phyloP scores from a whole-genome alignment of 1,140 invertebrate genomes.

The Heliothis virescens region DNA sequence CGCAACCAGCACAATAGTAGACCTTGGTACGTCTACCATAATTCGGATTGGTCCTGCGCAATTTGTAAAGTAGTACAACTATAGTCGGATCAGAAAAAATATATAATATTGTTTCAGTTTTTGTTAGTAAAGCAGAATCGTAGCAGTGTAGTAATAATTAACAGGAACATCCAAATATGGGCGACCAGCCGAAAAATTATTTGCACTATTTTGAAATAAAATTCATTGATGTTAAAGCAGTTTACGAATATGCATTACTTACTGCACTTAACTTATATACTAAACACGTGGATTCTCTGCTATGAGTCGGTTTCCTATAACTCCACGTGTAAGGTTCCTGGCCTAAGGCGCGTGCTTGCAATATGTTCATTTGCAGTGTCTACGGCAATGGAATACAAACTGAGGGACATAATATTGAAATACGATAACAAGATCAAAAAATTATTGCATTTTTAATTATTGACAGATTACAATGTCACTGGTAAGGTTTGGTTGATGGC shows the following conservation, averaged over 20 bases:
- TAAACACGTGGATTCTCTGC: neutral
- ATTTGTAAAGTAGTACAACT: constrained; percentile 72
- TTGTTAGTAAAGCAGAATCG: too few species aligned
- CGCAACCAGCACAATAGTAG: constrained; percentile 70
- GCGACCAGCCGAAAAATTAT: too few species aligned
- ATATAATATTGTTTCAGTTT: too few species aligned
- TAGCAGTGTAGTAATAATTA: neutral
- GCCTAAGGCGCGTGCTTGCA: neutral
- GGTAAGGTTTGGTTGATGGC: too few species aligned
- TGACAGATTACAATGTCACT: too few species aligned
- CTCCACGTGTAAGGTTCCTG: neutral
- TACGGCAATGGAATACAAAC: neutral
- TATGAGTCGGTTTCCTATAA: neutral
- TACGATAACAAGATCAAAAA: too few species aligned
- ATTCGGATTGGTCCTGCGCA: constrained; percentile 64
- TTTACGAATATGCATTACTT: neutral
- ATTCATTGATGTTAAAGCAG: neutral
- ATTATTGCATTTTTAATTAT: too few species aligned
- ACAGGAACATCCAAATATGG: neutral
- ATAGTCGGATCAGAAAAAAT: too few species aligned
- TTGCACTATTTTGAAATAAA: too few species aligned
- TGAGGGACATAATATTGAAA: neutral
- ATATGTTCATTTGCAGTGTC: neutral
- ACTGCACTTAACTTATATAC: neutral
- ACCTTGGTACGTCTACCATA: constrained; percentile 70